Percentiles rank a stretch among this genome's conserved stretches.
These are phyloP conservation scores for Lepus europaeus DNA, from an alignment of 2,113 vertebrate genomes.

Conservation along the genomic window DNA sequence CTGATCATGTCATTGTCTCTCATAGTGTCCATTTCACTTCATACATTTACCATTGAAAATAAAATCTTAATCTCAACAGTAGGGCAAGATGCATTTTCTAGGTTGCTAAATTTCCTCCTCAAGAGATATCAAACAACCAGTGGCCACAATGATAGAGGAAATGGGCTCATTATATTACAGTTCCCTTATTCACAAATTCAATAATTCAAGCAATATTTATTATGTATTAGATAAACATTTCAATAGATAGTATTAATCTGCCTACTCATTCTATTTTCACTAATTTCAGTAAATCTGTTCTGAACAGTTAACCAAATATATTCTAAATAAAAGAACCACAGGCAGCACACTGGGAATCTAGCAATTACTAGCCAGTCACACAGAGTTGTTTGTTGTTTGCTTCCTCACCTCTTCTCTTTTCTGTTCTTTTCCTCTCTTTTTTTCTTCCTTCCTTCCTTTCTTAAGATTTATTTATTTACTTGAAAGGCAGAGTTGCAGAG, in stretches of 20 bases:
- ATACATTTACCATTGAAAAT: not conserved
- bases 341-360: not conserved
- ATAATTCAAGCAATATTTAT: conserved; percentile 8
- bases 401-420: not conserved
- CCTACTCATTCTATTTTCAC: not conserved
- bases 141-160: not conserved
- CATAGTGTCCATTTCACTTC: too few species aligned
- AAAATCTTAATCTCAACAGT: not conserved
- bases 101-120: not conserved
- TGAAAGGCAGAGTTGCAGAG: too few species aligned
- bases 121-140: not conserved
- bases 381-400: not conserved
- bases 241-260: not conserved
- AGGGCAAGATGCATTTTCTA: not conserved
- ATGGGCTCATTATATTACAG: not conserved
- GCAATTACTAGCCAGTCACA: not conserved
- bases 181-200: not conserved
- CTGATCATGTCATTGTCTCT: too few species aligned
- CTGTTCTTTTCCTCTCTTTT: too few species aligned
- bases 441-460: too few species aligned
- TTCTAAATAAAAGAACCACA: not conserved
- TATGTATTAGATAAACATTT: not conserved
- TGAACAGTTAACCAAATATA: not conserved
- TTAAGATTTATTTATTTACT: too few species aligned
- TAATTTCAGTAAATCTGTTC: conserved; percentile 26